A percentile compares a stretch with the other conserved stretches of the same genome.
Conservation (phyloP, 2,888 invertebrate genomes). For the Belgica antarctica region DNA sequence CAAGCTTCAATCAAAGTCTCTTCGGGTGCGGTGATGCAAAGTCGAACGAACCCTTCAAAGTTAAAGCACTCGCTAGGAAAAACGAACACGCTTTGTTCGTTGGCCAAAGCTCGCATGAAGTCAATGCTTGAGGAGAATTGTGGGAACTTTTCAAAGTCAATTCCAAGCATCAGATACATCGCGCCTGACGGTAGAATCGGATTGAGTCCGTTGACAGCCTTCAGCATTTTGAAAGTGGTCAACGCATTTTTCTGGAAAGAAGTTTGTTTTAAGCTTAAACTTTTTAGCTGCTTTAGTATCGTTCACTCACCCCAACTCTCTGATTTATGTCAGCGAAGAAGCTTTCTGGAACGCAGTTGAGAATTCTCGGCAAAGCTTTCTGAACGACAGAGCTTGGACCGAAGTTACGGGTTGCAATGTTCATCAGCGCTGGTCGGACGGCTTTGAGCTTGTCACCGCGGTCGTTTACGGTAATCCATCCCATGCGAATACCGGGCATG, state of each 20-base stretch:
- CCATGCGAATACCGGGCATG: conserved; percentile 97
- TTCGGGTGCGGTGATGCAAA: conserved; percentile 90
- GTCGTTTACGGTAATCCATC: conserved; percentile 95
- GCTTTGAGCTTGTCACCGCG: conserved; percentile 54
- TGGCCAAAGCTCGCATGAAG: neutral
- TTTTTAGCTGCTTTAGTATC: too few species aligned
- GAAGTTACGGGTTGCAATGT: conserved; percentile 81
- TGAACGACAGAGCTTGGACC: conserved; percentile 90
- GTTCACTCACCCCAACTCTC: conserved; percentile 49
- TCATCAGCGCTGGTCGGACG: conserved; percentile 56
- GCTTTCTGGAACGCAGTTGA: conserved; percentile 73
- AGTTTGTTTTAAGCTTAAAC: neutral
- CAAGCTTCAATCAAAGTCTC: conserved; percentile 84
- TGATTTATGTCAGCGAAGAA: conserved; percentile 71
- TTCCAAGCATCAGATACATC: neutral
- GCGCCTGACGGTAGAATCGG: conserved; percentile 74
- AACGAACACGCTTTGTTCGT: conserved; percentile 70
- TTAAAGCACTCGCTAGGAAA: conserved; percentile 72
- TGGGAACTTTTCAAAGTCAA: neutral
- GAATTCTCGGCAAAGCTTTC: conserved; percentile 83
- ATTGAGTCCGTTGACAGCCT: conserved; percentile 71
- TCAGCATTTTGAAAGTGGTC: conserved; percentile 69
- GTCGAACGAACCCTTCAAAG: conserved; percentile 84
- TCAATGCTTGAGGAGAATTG: neutral
- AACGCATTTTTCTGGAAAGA: conserved; percentile 70